Evolutionary conservation across 2,113 vertebrate genomes (phyloP).

Genomic region (Fregetta grallaria): DNA sequence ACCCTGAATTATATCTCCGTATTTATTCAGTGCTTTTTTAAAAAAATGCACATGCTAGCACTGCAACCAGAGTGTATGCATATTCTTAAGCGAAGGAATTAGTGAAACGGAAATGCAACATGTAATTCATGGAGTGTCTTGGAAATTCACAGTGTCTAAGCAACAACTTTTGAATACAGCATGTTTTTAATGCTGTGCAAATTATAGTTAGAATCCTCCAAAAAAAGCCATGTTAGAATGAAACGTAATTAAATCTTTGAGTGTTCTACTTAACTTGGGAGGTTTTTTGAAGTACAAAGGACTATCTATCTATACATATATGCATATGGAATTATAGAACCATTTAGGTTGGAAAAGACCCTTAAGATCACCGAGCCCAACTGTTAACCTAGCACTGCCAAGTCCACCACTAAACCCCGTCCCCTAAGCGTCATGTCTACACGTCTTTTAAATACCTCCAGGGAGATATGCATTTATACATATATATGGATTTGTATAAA

Average conservation of each 20-base stretch:
- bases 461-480: not conserved
- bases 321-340: not conserved
- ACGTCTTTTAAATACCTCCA: not conserved
- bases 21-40: not conserved
- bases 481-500: not conserved
- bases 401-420: not conserved
- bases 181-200: not conserved
- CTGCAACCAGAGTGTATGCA: not conserved
- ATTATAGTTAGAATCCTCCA: not conserved
- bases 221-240: not conserved
- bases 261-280: not conserved
- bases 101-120: not conserved
- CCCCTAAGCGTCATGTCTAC: not conserved
- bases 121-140: not conserved
- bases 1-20: not conserved
- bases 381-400: not conserved
- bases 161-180: not conserved
- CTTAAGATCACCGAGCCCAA: not conserved
- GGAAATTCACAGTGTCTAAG: not conserved
- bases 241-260: not conserved
- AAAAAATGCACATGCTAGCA: not conserved
- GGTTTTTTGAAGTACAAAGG: not conserved
- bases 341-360: not conserved
- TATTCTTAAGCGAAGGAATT: not conserved
- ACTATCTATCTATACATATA: rapidly evolving